Percentiles rank a stretch among this genome's conserved stretches.
Evolutionary conservation across 2,888 invertebrate genomes (phyloP).

Genomic region (Tetranychus piercei): DNA sequence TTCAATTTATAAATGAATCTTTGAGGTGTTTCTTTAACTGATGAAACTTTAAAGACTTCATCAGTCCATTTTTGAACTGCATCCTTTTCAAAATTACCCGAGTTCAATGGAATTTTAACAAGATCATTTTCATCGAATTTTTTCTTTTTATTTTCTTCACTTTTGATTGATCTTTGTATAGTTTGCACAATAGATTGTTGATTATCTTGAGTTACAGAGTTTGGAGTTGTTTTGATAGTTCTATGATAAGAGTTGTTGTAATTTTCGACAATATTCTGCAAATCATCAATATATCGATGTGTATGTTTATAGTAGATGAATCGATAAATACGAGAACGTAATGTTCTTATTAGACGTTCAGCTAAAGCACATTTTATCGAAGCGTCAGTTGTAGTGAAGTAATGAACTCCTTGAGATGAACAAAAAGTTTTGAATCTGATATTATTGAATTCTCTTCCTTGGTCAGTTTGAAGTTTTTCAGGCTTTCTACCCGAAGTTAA

Average conservation of each 20-base stretch:
- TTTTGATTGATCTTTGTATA: too few species aligned
- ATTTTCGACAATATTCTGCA: neutral
- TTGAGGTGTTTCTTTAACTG: neutral
- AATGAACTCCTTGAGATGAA: conserved; percentile 13
- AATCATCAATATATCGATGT: conserved; percentile 3
- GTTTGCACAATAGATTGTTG: neutral
- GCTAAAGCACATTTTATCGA: conserved; percentile 29
- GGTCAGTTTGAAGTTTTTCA: conserved; percentile 21
- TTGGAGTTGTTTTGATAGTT: neutral
- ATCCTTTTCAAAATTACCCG: neutral
- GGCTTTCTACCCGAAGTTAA: neutral
- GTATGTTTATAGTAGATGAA: conserved; percentile 27
- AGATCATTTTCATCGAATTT: neutral
- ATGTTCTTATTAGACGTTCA: conserved; percentile 28
- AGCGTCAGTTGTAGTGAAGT: conserved; percentile 26
- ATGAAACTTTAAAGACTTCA: neutral
- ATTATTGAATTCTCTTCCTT: conserved; percentile 25
- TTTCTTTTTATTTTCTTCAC: too few species aligned
- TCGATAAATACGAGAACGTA: conserved; percentile 28
- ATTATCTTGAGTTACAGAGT: neutral
- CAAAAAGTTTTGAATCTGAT: conserved; percentile 16
- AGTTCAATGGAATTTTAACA: neutral
- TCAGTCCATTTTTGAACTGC: neutral
- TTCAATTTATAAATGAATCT: neutral
- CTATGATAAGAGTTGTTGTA: conserved; percentile 2